These are phyloP conservation scores for Rhodinocichla rosea DNA, from an alignment of 2,113 vertebrate genomes.

Conservation along the genomic window DNA sequence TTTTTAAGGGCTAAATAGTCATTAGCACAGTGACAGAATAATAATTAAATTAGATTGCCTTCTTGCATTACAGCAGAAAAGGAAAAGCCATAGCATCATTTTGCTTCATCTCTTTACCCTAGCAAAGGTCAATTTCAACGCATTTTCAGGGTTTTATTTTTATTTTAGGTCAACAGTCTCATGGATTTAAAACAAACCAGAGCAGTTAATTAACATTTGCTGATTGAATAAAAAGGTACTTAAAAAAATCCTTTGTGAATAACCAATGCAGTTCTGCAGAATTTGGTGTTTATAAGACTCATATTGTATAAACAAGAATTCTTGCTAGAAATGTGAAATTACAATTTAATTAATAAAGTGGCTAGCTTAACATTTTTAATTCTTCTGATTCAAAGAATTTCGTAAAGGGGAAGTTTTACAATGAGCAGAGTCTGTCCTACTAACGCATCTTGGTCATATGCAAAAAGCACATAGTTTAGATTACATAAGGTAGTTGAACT, in stretches of 20 bases:
- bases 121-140: not conserved
- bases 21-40: not conserved
- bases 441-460: not conserved
- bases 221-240: not conserved
- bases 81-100: not conserved
- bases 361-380: not conserved
- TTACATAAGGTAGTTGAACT: not conserved
- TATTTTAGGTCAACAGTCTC: not conserved
- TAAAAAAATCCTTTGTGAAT: not conserved
- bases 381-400: not conserved
- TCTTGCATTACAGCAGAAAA: not conserved
- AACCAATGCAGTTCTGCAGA: not conserved
- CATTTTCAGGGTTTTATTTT: not conserved
- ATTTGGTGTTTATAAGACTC: not conserved
- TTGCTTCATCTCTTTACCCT: not conserved
- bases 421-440: not conserved
- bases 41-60: slow-evolving; percentile 28
- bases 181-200: not conserved
- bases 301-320: slow-evolving; percentile 9
- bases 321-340: slow-evolving; percentile 14
- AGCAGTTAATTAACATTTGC: slow-evolving; percentile 27
- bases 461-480: not conserved
- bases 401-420: not conserved
- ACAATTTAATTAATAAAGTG: not conserved
- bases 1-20: slow-evolving; percentile 22